These are phyloP conservation scores for Ctenochaetus hawaiiensis DNA, from an alignment of 2,797 vertebrate species.

Conservation along the genomic window DNA sequence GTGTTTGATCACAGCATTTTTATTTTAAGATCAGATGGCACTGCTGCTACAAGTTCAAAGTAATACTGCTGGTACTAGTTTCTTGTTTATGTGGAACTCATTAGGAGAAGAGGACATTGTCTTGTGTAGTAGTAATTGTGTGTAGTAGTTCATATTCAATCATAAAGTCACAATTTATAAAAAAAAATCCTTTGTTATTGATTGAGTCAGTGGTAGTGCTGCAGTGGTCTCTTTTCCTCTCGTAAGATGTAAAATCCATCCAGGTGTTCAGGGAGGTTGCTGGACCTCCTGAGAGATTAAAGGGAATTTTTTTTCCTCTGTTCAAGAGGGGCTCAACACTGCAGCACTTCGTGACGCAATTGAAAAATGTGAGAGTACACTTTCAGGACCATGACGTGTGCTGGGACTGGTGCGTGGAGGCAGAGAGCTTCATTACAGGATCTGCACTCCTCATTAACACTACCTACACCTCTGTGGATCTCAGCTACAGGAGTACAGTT, in stretches of 20 bases:
- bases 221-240: slow-evolving; percentile 16
- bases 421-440: background rate
- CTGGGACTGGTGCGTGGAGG: background rate
- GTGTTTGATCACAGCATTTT: no score
- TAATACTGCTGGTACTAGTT: background rate
- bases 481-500: background rate
- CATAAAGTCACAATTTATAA: slow-evolving; percentile 5
- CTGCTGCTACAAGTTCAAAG: no score
- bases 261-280: background rate
- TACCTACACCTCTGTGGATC: slow-evolving; percentile 9
- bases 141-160: slow-evolving; percentile 4
- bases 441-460: slow-evolving; percentile 18
- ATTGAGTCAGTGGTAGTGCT: slow-evolving; percentile 7
- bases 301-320: slow-evolving; percentile 22
- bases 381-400: slow-evolving; percentile 8
- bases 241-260: background rate
- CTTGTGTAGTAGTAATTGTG: no score
- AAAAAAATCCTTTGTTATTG: background rate
- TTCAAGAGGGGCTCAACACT: background rate
- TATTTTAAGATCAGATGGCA: no score
- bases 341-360: background rate
- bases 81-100: background rate
- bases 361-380: background rate
- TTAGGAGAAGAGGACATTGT: background rate
- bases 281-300: slow-evolving; percentile 4